Conservation (phyloP, 1,140 invertebrate genomes). For the Solenopsis fugax region DNA sequence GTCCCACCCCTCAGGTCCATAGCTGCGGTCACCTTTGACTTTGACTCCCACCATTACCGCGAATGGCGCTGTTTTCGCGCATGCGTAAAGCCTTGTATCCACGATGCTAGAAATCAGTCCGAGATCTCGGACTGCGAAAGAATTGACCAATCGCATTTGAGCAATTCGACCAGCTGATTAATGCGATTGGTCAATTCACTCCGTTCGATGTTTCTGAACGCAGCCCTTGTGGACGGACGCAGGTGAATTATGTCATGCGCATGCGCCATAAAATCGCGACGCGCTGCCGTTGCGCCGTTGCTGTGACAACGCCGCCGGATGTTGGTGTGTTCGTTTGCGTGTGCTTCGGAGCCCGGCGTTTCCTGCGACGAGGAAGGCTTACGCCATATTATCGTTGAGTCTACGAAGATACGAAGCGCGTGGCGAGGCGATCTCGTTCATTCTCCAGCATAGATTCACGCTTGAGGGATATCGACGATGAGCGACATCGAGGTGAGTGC, state of each 20-base stretch:
- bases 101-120: too few relatives aligned
- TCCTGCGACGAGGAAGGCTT: background rate
- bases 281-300: slow-evolving; percentile 13
- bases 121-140: too few relatives aligned
- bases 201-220: too few relatives aligned
- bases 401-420: background rate
- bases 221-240: too few relatives aligned
- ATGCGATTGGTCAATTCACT: too few relatives aligned
- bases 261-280: background rate
- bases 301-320: slow-evolving; percentile 19
- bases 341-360: background rate
- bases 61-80: too few relatives aligned
- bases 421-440: background rate
- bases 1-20: too few relatives aligned
- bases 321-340: slow-evolving; percentile 21
- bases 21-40: too few relatives aligned
- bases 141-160: too few relatives aligned
- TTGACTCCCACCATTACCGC: background rate
- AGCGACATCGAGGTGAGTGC: slow-evolving; percentile 78
- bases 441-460: background rate
- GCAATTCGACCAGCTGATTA: too few relatives aligned
- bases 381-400: slow-evolving; percentile 34
- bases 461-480: slow-evolving; percentile 57
- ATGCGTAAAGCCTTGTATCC: too few relatives aligned
- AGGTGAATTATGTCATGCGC: background rate